Evolutionary conservation across 2,888 invertebrate genomes (phyloP).

Genomic region (Actias luna): DNA sequence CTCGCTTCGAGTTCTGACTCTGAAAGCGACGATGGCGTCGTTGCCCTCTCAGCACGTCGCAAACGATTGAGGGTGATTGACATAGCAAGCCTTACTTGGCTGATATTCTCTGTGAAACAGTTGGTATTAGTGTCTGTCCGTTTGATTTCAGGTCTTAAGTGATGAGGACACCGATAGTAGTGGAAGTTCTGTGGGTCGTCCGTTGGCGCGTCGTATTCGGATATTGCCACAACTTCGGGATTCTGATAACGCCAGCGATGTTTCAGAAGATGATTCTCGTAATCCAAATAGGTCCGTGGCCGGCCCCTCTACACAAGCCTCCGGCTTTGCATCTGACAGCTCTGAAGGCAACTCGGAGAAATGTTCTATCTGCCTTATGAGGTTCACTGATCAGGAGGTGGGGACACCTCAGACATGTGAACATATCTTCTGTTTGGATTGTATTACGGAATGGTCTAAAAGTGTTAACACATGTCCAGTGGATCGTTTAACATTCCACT

Average conservation of each 20-base stretch:
- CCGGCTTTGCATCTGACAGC: constrained; percentile 79
- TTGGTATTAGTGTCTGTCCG: constrained; percentile 20
- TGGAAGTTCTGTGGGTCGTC: constrained; percentile 57
- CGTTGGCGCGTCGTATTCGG: constrained; percentile 54
- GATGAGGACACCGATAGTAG: constrained; percentile 71
- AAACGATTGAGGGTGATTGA: constrained; percentile 72
- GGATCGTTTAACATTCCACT: constrained; percentile 90
- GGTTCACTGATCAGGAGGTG: constrained; percentile 89
- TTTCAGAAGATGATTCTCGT: constrained; percentile 44
- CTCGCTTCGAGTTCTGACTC: constrained; percentile 62
- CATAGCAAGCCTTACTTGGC: constrained; percentile 8
- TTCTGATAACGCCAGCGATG: constrained; percentile 64
- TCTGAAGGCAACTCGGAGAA: constrained; percentile 89
- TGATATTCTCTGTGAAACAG: constrained; percentile 10
- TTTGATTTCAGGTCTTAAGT: constrained; percentile 75
- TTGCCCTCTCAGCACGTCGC: constrained; percentile 61
- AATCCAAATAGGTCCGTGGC: constrained; percentile 26
- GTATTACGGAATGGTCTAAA: constrained; percentile 96
- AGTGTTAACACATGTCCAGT: constrained; percentile 97
- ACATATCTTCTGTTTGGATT: constrained; percentile 94
- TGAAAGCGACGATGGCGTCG: constrained; percentile 73
- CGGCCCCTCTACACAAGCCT: constrained; percentile 33
- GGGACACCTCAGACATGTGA: constrained; percentile 94
- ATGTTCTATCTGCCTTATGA: constrained; percentile 94
- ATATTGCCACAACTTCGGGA: constrained; percentile 58